A percentile compares a stretch with the other conserved stretches of the same genome.
Evolutionary conservation across 2,888 invertebrate genomes (phyloP).

Genomic region (Cryptocephalus primarius): DNA sequence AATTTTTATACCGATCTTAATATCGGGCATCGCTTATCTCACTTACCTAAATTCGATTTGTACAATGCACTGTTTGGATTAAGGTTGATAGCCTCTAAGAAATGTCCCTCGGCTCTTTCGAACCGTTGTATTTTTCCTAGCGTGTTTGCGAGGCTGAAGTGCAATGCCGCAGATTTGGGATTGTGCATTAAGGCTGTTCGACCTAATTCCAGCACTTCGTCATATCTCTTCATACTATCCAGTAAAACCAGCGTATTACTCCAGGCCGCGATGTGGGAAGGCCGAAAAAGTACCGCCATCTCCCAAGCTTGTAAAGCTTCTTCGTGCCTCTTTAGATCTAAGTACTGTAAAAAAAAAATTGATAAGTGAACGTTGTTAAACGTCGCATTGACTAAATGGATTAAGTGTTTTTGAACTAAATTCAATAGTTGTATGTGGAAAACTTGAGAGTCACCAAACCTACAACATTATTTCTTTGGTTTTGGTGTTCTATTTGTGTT

Average conservation of each 20-base stretch:
- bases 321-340: conserved; percentile 61
- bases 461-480: too few species aligned
- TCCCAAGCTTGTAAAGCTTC: conserved; percentile 75
- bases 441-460: too few species aligned
- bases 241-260: conserved; percentile 79
- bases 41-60: conserved; percentile 77
- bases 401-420: too few species aligned
- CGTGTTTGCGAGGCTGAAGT: conserved; percentile 82
- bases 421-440: not conserved
- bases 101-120: conserved; percentile 69
- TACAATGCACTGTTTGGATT: conserved; percentile 63
- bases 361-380: not conserved
- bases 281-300: conserved; percentile 65
- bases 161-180: conserved; percentile 64
- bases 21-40: not conserved
- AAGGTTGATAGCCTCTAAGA: conserved; percentile 61
- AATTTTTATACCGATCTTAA: not conserved
- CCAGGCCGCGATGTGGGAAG: conserved; percentile 80
- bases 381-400: too few species aligned
- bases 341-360: conserved; percentile 47
- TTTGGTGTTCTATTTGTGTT: too few species aligned
- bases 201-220: conserved; percentile 61
- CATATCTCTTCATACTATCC: conserved; percentile 48
- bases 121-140: conserved; percentile 65
- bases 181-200: conserved; percentile 57